Conservation (phyloP, 2,113 vertebrate genomes). For the Petaurus breviceps region DNA sequence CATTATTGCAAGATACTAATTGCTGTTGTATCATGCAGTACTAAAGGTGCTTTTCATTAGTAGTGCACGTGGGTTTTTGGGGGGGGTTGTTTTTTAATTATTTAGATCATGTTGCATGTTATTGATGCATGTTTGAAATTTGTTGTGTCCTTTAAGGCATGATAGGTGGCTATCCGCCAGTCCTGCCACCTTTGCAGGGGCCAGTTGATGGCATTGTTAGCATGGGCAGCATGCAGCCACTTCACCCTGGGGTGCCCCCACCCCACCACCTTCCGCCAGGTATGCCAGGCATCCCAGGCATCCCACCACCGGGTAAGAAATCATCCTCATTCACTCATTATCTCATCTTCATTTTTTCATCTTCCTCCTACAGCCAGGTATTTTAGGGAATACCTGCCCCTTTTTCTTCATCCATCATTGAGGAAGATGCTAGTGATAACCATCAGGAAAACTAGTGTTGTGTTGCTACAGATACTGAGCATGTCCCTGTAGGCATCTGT, state of each 20-base stretch:
- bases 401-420: slow-evolving; percentile 49
- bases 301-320: slow-evolving; percentile 94
- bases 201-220: slow-evolving; percentile 95
- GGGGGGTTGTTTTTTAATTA: slow-evolving; percentile 79
- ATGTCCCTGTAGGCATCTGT: background rate
- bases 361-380: slow-evolving; percentile 83
- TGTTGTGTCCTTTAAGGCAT: slow-evolving; percentile 95
- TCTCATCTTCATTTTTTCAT: slow-evolving; percentile 87
- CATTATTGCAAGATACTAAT: slow-evolving; percentile 87
- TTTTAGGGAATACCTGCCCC: slow-evolving; percentile 87
- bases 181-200: slow-evolving; percentile 92
- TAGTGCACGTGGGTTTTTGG: slow-evolving; percentile 90
- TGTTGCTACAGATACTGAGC: slow-evolving; percentile 17
- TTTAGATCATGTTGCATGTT: slow-evolving; percentile 94
- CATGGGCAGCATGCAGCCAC: slow-evolving; percentile 95
- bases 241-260: slow-evolving; percentile 93
- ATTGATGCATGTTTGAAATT: slow-evolving; percentile 93
- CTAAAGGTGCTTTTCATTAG: slow-evolving; percentile 85
- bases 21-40: slow-evolving; percentile 82
- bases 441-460: slow-evolving; percentile 20
- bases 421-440: slow-evolving; percentile 41
- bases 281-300: slow-evolving; percentile 92
- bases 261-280: slow-evolving; percentile 92
- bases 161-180: slow-evolving; percentile 93
- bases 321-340: slow-evolving; percentile 88